phyloP scores from a whole-genome alignment of 2,113 vertebrate genomes.

The Aldabrachelys gigantea region DNA sequence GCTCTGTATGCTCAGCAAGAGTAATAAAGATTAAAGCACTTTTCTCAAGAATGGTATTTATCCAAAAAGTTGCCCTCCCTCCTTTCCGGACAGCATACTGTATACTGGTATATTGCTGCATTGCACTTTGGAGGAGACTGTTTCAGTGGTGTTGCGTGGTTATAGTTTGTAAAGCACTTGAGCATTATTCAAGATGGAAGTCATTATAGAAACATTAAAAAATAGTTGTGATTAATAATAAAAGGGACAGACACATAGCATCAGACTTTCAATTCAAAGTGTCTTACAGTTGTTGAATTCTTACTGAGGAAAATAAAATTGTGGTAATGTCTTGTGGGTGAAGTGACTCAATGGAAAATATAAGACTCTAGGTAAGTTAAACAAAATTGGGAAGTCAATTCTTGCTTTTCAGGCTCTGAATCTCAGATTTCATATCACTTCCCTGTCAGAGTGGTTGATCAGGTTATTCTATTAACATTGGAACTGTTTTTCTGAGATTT shows the following conservation, averaged over 20 bases:
- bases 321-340: background rate
- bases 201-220: background rate
- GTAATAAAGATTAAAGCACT: background rate
- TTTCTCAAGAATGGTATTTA: background rate
- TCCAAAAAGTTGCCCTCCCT: background rate
- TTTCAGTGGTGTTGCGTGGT: background rate
- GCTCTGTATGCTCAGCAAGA: background rate
- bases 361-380: background rate
- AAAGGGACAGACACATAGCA: background rate
- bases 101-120: background rate
- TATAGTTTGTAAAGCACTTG: background rate
- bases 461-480: rapidly evolving
- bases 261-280: background rate
- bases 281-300: background rate
- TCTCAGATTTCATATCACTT: background rate
- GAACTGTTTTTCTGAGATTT: too few species aligned
- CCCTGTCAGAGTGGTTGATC: background rate
- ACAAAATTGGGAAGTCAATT: background rate
- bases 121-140: background rate
- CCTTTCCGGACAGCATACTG: background rate
- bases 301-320: background rate
- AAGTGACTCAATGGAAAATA: background rate
- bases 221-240: background rate
- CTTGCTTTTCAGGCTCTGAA: background rate
- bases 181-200: background rate